Conservation (phyloP, 2,888 invertebrate species). For the Sesamia inferens region DNA sequence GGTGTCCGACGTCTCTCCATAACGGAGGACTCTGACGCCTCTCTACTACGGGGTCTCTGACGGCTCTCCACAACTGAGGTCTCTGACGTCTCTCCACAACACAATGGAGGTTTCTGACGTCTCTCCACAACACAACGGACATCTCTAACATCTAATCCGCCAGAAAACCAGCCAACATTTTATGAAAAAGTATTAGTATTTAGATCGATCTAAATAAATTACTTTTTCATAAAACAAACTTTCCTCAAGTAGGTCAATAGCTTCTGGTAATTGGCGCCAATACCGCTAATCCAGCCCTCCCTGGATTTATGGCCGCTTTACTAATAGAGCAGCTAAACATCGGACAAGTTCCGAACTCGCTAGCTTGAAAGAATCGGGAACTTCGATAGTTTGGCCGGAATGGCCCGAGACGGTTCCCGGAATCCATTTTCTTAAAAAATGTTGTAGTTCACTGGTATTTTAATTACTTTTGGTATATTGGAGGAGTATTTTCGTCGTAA, state of each 20-base stretch:
- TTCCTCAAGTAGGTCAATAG: constrained; percentile 40
- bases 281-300: constrained; percentile 52
- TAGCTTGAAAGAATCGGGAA: constrained; percentile 53
- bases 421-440: constrained; percentile 34
- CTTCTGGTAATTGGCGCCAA: constrained; percentile 59
- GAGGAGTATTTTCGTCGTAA: constrained; percentile 2
- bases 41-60: too few species aligned
- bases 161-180: constrained; percentile 2
- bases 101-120: too few species aligned
- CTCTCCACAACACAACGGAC: too few species aligned
- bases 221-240: constrained; percentile 55
- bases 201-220: constrained; percentile 38
- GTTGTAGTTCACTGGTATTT: constrained; percentile 17
- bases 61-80: too few species aligned
- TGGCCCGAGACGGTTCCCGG: constrained; percentile 4
- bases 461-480: constrained; percentile 15
- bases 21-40: not conserved
- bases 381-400: constrained; percentile 40
- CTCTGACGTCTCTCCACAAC: too few species aligned
- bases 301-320: constrained; percentile 49
- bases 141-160: constrained; percentile 1
- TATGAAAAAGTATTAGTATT: too few species aligned
- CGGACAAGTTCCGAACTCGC: constrained; percentile 40
- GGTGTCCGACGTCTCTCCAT: not conserved
- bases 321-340: constrained; percentile 61